Percentiles rank a stretch among this genome's conserved stretches.
phyloP scores from a whole-genome alignment of 2,113 vertebrate genomes.

The Calyptomena viridis region DNA sequence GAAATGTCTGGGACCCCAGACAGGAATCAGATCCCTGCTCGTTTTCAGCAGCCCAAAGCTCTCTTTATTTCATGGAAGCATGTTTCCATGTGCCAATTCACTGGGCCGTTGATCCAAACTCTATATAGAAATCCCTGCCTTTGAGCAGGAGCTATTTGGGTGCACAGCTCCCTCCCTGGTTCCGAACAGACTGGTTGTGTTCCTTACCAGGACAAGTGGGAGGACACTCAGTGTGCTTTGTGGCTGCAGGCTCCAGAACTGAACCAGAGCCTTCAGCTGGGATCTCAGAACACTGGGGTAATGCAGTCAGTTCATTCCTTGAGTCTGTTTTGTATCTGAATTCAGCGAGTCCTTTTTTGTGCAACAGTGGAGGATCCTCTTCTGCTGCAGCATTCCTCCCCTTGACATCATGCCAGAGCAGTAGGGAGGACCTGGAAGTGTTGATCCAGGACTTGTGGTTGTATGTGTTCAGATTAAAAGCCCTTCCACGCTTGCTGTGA shows the following conservation, averaged over 20 bases:
- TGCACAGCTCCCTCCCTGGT: not conserved
- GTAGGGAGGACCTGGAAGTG: not conserved
- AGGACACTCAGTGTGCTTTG: not conserved
- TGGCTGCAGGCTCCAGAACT: not conserved
- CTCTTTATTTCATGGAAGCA: accelerated
- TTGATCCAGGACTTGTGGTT: not conserved
- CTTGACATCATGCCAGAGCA: not conserved
- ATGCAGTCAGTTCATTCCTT: not conserved
- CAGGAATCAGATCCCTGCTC: not conserved
- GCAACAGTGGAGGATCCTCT: not conserved
- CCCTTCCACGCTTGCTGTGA: not conserved
- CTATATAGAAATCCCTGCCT: not conserved
- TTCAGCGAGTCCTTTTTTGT: accelerated
- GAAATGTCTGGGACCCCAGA: not conserved
- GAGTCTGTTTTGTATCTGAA: not conserved
- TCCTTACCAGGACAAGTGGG: not conserved
- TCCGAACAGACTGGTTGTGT: not conserved
- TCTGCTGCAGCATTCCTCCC: not conserved
- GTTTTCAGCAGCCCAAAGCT: not conserved
- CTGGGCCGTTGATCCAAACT: not conserved
- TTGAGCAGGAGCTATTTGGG: not conserved
- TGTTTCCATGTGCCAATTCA: not conserved
- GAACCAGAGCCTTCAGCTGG: not conserved
- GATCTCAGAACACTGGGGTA: not conserved
- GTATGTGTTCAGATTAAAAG: not conserved